Percentiles rank a stretch among this genome's conserved stretches.
phyloP scores from a whole-genome alignment of 2,797 vertebrate species.

The Spizella passerina region DNA sequence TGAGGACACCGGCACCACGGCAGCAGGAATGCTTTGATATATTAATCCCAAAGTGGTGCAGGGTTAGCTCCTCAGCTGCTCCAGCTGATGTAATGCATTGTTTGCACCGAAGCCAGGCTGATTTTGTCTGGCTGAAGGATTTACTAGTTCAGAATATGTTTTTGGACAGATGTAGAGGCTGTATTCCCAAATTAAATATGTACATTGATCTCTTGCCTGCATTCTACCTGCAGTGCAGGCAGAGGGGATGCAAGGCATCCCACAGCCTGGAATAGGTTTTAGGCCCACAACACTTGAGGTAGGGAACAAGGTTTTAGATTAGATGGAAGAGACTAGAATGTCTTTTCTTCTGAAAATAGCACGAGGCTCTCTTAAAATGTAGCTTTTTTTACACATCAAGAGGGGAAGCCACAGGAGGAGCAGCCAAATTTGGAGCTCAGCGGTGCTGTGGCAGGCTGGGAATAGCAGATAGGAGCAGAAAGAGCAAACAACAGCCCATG shows the following conservation, averaged over 20 bases:
- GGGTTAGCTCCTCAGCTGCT: background rate
- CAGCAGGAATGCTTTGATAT: background rate
- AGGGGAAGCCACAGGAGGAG: background rate
- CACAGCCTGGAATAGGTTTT: background rate
- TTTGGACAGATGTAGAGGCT: background rate
- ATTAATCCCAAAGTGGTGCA: background rate
- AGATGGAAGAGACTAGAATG: background rate
- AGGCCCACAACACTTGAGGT: background rate
- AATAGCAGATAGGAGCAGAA: background rate
- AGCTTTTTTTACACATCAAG: background rate
- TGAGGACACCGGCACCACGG: background rate
- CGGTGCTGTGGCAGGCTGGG: background rate
- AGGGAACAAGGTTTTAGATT: background rate
- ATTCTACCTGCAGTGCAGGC: background rate
- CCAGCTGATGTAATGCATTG: slow-evolving; percentile 24
- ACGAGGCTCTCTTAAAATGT: background rate
- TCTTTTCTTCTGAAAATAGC: background rate
- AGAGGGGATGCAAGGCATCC: background rate
- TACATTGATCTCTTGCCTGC: background rate
- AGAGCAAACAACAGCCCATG: background rate
- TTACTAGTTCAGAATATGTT: background rate
- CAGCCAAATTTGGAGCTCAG: background rate
- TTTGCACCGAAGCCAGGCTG: background rate
- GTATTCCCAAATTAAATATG: background rate
- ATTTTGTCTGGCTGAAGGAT: background rate